A percentile compares a stretch with the other conserved stretches of the same genome.
Evolutionary conservation across 2,797 vertebrate species (phyloP).

Genomic region (Xiphophorus birchmanni): DNA sequence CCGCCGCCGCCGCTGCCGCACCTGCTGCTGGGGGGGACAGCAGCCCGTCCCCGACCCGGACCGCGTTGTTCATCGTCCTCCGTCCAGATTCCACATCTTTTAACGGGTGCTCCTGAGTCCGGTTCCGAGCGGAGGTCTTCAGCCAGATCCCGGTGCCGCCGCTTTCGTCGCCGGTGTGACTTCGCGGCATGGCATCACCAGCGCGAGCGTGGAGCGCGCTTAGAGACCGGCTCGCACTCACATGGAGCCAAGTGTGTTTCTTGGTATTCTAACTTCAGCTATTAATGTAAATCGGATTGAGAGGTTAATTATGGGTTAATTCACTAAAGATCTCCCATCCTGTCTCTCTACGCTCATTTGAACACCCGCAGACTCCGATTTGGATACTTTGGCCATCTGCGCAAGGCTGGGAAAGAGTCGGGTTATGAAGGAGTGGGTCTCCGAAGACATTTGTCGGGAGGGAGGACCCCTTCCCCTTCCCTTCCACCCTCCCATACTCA

Average conservation of each 20-base stretch:
- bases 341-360: constrained; percentile 5
- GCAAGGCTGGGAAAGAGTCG: constrained; percentile 62
- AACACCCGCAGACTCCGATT: constrained; percentile 32
- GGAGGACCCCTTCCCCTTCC: constrained; percentile 24
- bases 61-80: constrained; percentile 83
- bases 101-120: constrained; percentile 81
- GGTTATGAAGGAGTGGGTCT: constrained; percentile 82
- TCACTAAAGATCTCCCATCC: constrained; percentile 18
- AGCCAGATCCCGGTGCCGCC: constrained; percentile 89
- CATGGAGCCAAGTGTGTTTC: constrained; percentile 60
- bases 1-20: constrained; percentile 69
- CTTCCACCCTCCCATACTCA: constrained; percentile 56
- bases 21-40: constrained; percentile 75
- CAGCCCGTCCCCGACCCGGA: constrained; percentile 77
- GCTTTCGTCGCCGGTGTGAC: constrained; percentile 88
- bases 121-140: constrained; percentile 80
- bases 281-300: background rate
- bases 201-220: constrained; percentile 71
- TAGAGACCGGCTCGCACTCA: constrained; percentile 66
- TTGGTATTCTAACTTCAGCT: constrained; percentile 26
- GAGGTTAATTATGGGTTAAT: background rate
- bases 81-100: constrained; percentile 93
- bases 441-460: constrained; percentile 68
- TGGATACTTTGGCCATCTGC: constrained; percentile 72
- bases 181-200: constrained; percentile 95